Base-by-base conservation (phyloP, 30 jellyfish, hydroid and myxozoan genomes). In the Pseudorhiza aurosa region DNA sequence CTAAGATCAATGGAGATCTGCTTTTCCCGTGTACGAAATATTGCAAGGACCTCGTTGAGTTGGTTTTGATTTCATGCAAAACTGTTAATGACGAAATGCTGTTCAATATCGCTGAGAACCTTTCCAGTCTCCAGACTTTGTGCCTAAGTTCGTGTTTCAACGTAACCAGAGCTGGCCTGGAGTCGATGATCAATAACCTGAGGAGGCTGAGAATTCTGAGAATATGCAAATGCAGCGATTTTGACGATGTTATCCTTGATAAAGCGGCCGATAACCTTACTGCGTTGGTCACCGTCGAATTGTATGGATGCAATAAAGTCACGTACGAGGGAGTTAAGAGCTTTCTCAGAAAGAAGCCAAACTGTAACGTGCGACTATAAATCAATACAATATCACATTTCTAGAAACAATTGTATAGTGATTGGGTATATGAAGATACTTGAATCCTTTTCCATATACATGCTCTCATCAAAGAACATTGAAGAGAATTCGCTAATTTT, bases 101-200 rank as follows among this genome's bases (percentile, higher is more conserved):
- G 42, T 11, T 77, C 1, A 28, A 59, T 32, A 39, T 77, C 7
- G 81, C 88, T 7, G 42, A 59, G 50, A 77, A 59, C 29, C 58
- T 77, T n/a, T 49, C 88, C n/a, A 43, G 44, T 1, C 29, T 77
- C 72, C 44, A 60, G 21, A 58, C 68, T 14, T 39, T 77, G 60
- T 30, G 45, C 10, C 80, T 77, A 1, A 60, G 88, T 45, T 77
- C 88, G 30, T 77, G 88, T 62, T 15, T 17, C 28, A 58, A 77
- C 37, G 60, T 77, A 11, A 58, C 71, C 65, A 65, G 22, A 49
- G 33, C 50, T 24, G 72, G 88, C 42, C 49, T 77, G 8, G 63
- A 59, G n/a, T 58, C 72, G 4, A 77, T 77, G 45, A 4, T 36
- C 4, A 40, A 27, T 14, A 27, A 30, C 0, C 30, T 46, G 25